Base-by-base conservation (phyloP, 64 coral and sea anemone genomes). In the Hydrozoanthus tunicans region DNA sequence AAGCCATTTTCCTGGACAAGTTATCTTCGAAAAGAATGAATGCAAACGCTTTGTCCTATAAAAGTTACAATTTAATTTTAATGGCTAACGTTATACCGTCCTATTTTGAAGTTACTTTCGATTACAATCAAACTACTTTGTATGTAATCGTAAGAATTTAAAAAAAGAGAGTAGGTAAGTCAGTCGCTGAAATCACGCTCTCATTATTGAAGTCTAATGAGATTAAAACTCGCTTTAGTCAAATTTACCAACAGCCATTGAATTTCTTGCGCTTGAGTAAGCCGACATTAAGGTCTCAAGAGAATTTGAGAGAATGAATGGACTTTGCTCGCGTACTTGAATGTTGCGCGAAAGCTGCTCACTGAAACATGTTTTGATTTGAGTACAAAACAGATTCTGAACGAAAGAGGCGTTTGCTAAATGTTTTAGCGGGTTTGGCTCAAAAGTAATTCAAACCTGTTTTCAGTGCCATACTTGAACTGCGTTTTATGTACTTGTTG, bases 141-240 rank as follows among this genome's bases (percentile, higher is more conserved):
- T 12, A 3, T 10, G 54, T 75, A 88, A 74, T 88, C 56, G 20
- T 59, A 74, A 60, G 7, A 64, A 82, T 86, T 6, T 72, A 73
- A 59, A 25, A 63, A 10, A 65, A 24, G 17, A 24, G 17, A 43
- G 32, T 43, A 43, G 32, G 58, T 60, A 81, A 8, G 23, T n/a
- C 61, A 9, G 52, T 73, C 54, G 53, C 20, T 56, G n/a, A 73
- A 73, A 53, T 88, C 68, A 56, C 69, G 68, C 82, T 43, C 56
- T 75, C 84, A 88, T 88, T 88, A 73, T 8, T 88, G 68, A 88
- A 51, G 68, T 6, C 56, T 73, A 88, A 74, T 70, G 55, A 88
- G 84, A 88, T 88, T 88, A 88, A 32, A 23, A 88, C 56, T 73
- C 70, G 69, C 25, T 59, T 88, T 25, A 88, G 68, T 56, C 56